phyloP scores from a whole-genome alignment of 2,113 vertebrate genomes.

The Dryoscopus gambensis region DNA sequence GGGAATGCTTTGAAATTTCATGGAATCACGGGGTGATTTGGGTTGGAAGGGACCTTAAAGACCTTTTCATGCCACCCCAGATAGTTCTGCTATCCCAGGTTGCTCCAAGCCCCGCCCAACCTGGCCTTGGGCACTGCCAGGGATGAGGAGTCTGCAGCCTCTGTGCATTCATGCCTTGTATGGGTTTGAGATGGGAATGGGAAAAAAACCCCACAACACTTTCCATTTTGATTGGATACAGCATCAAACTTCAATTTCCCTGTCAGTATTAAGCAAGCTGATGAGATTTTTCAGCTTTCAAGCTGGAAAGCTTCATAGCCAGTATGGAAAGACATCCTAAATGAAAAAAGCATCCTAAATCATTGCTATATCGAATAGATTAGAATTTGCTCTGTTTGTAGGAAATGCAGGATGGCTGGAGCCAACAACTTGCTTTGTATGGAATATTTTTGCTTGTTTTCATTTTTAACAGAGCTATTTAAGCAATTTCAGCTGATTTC shows the following conservation, averaged over 20 bases:
- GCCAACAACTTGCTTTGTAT: not conserved
- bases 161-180: not conserved
- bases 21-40: not conserved
- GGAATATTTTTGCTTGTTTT: not conserved
- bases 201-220: fast-evolving
- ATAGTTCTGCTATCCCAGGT: not conserved
- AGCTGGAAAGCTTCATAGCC: not conserved
- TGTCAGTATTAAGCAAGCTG: not conserved
- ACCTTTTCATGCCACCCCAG: not conserved
- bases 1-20: not conserved
- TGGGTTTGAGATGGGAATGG: not conserved
- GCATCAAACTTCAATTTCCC: not conserved
- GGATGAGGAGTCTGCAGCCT: fast-evolving
- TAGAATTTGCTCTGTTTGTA: not conserved
- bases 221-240: not conserved
- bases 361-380: not conserved
- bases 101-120: not conserved
- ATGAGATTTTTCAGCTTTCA: not conserved
- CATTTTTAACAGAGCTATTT: not conserved
- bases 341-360: not conserved
- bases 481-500: not conserved
- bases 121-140: not conserved
- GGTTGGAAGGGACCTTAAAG: not conserved
- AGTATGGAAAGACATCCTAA: not conserved
- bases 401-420: not conserved